phyloP scores from a whole-genome alignment of 2,113 vertebrate genomes.

The Planiliza haematocheilus region DNA sequence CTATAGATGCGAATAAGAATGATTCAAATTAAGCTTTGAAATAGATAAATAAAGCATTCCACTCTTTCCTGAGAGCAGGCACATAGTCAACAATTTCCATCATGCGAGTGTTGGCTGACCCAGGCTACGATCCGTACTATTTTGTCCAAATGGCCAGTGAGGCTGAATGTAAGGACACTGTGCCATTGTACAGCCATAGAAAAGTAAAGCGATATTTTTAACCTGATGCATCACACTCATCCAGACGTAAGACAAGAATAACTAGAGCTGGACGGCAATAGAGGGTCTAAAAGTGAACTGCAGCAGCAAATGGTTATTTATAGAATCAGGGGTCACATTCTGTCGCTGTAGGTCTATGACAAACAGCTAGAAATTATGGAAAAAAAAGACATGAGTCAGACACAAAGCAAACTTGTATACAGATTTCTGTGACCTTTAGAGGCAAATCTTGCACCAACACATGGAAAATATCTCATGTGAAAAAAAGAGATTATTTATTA shows the following conservation, averaged over 20 bases:
- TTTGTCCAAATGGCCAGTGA: not conserved
- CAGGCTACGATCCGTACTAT: not conserved
- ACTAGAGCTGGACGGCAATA: conserved; percentile 49
- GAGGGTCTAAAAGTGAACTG: conserved; percentile 44
- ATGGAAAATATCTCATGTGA: too few relatives aligned
- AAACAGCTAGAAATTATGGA: conserved; percentile 8
- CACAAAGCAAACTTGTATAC: not conserved
- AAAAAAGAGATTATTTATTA: too few relatives aligned
- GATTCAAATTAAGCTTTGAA: too few relatives aligned
- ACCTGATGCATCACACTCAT: conserved; percentile 83
- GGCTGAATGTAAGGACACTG: conserved; percentile 36
- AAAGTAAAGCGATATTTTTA: conserved; percentile 54
- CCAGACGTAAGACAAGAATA: conserved; percentile 59
- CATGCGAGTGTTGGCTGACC: conserved; percentile 2
- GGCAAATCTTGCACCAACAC: too few relatives aligned
- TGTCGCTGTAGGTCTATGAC: conserved; percentile 9
- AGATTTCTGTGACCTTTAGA: not conserved
- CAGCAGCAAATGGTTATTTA: conserved; percentile 38
- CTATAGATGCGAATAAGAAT: too few relatives aligned
- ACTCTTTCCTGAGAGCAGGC: too few relatives aligned
- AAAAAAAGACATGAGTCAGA: not conserved
- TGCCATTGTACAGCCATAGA: conserved; percentile 17
- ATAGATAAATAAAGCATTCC: too few relatives aligned
- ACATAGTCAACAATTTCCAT: too few relatives aligned
- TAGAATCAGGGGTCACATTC: conserved; percentile 41